phyloP scores from a whole-genome alignment of 2,113 vertebrate genomes.

The Lycaon pictus region DNA sequence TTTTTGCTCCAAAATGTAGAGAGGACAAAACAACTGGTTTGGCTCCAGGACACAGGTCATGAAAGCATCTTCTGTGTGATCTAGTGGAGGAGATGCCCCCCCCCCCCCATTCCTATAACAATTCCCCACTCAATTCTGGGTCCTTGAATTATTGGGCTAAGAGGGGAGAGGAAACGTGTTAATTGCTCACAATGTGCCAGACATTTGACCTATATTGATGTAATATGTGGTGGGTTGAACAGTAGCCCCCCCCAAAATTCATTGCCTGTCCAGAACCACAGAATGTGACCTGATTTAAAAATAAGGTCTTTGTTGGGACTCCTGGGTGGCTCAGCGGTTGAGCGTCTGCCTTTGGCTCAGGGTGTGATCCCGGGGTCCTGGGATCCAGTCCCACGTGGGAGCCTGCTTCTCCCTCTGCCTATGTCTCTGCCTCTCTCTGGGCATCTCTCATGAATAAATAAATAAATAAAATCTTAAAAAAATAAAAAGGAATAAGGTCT shows the following conservation, averaged over 20 bases:
- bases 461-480: too few relatives aligned
- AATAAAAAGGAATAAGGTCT: neutral
- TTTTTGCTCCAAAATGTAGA: slow-evolving; percentile 47
- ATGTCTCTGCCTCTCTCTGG: too few relatives aligned
- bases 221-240: neutral
- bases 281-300: neutral
- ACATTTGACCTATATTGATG: neutral
- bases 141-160: neutral
- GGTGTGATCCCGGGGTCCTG: too few relatives aligned
- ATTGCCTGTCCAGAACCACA: neutral
- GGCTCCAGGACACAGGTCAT: neutral
- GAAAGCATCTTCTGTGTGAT: neutral
- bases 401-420: too few relatives aligned
- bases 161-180: neutral
- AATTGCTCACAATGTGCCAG: neutral
- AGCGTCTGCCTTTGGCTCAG: too few relatives aligned
- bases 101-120: neutral
- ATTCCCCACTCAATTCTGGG: neutral
- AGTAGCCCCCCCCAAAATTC: neutral
- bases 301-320: neutral
- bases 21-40: slow-evolving; percentile 23
- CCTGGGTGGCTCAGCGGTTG: too few relatives aligned
- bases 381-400: too few relatives aligned
- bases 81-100: neutral
- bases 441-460: too few relatives aligned